These are phyloP conservation scores for Sinohyriopsis cumingii DNA, from an alignment of 2,888 invertebrate species.

Conservation along the genomic window DNA sequence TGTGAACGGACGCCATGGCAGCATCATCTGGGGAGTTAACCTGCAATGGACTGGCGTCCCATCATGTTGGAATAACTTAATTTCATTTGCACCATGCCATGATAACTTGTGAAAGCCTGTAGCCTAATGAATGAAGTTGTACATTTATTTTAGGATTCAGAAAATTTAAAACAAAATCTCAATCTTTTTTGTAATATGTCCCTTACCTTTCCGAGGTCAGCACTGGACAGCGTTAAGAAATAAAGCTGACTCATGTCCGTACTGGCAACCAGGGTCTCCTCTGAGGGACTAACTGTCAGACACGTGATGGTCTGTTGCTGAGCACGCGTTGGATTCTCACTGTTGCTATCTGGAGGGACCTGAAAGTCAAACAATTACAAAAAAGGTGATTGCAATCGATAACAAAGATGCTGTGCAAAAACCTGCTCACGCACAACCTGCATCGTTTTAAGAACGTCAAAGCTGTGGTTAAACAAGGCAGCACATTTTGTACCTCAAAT, in stretches of 20 bases:
- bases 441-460: too few species aligned
- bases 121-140: too few species aligned
- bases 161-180: too few species aligned
- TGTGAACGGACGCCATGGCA: too few species aligned
- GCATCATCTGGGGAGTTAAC: too few species aligned
- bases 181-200: not conserved
- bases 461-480: not conserved
- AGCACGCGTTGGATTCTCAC: constrained; percentile 59
- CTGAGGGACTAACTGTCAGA: constrained; percentile 72
- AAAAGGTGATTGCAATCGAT: too few species aligned
- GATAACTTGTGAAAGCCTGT: too few species aligned
- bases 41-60: too few species aligned
- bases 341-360: constrained; percentile 66
- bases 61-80: too few species aligned
- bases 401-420: not conserved
- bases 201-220: constrained; percentile 69
- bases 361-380: constrained; percentile 21
- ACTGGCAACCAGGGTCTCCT: constrained; percentile 72
- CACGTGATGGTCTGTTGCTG: constrained; percentile 63
- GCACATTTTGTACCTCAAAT: not conserved
- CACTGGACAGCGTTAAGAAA: constrained; percentile 69
- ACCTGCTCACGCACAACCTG: too few species aligned
- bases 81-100: too few species aligned
- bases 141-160: too few species aligned
- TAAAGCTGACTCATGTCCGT: constrained; percentile 73